Base-by-base conservation (phyloP, 2,797 vertebrate genomes). In the Squalus acanthias region DNA sequence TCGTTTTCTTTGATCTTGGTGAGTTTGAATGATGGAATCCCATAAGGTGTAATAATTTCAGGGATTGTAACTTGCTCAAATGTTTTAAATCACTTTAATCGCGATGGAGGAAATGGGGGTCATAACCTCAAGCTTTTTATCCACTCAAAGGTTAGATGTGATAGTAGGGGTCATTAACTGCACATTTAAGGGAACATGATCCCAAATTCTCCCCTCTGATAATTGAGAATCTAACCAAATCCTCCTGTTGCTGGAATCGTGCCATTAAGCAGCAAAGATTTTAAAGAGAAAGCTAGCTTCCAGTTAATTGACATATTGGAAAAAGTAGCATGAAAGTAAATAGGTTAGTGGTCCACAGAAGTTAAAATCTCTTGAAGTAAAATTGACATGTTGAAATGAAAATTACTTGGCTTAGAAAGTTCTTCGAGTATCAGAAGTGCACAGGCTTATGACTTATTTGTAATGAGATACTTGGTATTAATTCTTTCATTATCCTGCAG, bases 71-170 rank as follows among this genome's bases (percentile, higher is more conserved):
- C 26, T 10, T 76, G 94, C 70, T 74, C 50, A 95, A 76, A 72
- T 95, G 94, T 95, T 76, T 95, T 76, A 76, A 95, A 76, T 95
- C 94, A 95, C 94, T 74, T 95, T 74, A 95, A 76, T 95, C n/a
- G 70, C 2, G 70, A 95, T 57, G 29, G 94, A 76, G 94, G 94
- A 95, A 95, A 95, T 95, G 94, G 94, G 94, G 70, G 94, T 95
- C 93, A 29, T 72, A 95, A 95, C 93, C 93, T 53, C 53, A n/a
- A 95, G 94, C 69, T 74, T 95, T 95, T 95, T 95, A 95, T 95
- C 70, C 94, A 74, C 1, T 17, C 50, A 76, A 50, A 95, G 94
- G 69, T 76, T 95, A 95, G 29, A 95, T 76, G 70, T 95, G 94
- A 95, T 53, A 12, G 94, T 95, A 53, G 29, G 94, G 94, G 94